Base-by-base conservation (phyloP, 2,113 vertebrate genomes). In the Nerophis lumbriciformis region DNA sequence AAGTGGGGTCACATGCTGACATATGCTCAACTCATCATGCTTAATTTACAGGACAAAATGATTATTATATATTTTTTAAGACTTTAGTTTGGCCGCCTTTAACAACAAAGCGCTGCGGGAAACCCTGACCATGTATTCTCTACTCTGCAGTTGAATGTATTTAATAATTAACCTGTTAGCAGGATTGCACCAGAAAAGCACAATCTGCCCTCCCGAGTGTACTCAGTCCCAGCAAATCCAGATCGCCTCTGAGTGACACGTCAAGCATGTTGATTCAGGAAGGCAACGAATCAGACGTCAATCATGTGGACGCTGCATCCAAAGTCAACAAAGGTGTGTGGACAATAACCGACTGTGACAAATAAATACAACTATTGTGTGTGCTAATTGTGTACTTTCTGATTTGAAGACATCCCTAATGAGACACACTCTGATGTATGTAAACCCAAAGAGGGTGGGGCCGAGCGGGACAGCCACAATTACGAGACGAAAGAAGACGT, bases 201-300 rank as follows among this genome's bases (percentile, higher is more conserved):
- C 92, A 92, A 57, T 79, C 92, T 52, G 85, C 89, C 80, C 85
- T 92, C 72, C 91, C 84, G 72, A 82, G 80, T 79, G 91, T 90
- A 72, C 85, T 90, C 79, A 93, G 85, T 77, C 76, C 88, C 19
- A 88, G 66, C 76, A 94, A 94, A 87, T 72, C 87, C 56, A 90
- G 92, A 47, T 87, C 92, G 13, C 95, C 94, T 0, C 89, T 95
- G 56, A 90, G 94, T 61, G 92, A 96, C 63, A 93, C 90, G 75
- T 93, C 92, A 42, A 90, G 90, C 57, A 73, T 84, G 55, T 85
- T 90, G 53, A 81, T 82, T 82, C 89, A 93, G 57, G 93, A 96
- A 50, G 88, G 85, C 69, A 95, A 92, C 77, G 87, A 89, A 77
- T 88, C 85, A 39, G 88, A 89, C 65, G 90, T 88, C 71, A 73